Base-by-base conservation (phyloP, 2,113 vertebrate genomes). In the Syngnathus scovelli region DNA sequence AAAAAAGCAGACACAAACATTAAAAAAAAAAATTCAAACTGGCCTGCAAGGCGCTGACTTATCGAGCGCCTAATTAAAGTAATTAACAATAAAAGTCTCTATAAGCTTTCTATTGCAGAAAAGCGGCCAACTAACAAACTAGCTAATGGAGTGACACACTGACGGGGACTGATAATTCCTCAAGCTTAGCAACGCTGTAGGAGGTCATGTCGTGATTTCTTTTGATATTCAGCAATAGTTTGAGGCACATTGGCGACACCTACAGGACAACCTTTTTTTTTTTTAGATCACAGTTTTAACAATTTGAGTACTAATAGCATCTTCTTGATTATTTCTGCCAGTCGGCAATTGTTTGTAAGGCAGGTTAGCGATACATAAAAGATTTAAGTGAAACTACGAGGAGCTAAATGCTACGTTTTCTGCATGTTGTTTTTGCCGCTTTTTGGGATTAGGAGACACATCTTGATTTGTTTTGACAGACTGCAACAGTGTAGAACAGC, bases 71-170 rank as follows among this genome's bases (percentile, higher is more conserved):
- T 37, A 63, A 68, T 69, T 27, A 66, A 67, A 64, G 21, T 46
- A 44, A 65, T 27, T 48, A 41, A 76, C 68, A 62, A 68, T 61
- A 37, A 49, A 27, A 61, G 51, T 65, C 38, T 7, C 19, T 59
- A 27, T 46, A n/a, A 13, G 55, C 66, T 10, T 62, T 62, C 61
- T 62, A 15, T 7, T 44, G n/a, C 12, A 27, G 27, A 58, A 58
- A 58, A 13, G 27, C 11, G 13, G 10, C 48, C 36, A 38, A 21
- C 8, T 23, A 62, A 43, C 60, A 19, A 52, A 27, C 43, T 3
- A 56, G 41, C 10, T 33, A 64, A 60, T 38, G 13, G n/a, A 64
- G 21, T 49, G 48, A 58, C n/a, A 3, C 37, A 69, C 55, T 60
- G 33, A 75, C n/a, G 1, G 5, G 21, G 27, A 46, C 64, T 49